Evolutionary conservation across 1,140 invertebrate species (phyloP).

Genomic region (Condylostylus longicornis): DNA sequence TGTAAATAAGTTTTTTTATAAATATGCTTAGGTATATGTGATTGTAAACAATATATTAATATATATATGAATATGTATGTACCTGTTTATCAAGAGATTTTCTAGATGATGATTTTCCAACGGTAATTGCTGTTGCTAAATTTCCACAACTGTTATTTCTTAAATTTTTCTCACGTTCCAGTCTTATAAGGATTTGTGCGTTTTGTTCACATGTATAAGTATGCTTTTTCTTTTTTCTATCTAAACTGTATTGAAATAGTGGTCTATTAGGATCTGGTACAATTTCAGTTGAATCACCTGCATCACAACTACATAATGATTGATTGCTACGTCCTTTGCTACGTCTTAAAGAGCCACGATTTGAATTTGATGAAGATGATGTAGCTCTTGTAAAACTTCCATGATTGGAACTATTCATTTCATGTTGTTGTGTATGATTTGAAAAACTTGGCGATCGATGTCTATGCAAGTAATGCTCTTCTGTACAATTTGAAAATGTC

Average conservation of each 20-base stretch:
- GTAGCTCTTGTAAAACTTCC: no score
- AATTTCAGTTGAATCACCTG: constrained; percentile 23
- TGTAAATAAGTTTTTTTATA: no score
- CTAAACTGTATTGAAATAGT: constrained; percentile 27
- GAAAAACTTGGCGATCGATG: no score
- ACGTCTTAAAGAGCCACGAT: constrained; percentile 27
- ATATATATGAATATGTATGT: no score
- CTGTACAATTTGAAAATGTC: constrained; percentile 1
- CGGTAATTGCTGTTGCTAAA: constrained; percentile 2
- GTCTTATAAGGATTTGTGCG: constrained; percentile 30
- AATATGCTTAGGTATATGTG: no score
- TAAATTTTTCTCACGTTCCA: constrained; percentile 29
- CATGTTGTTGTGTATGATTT: no score
- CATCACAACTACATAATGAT: constrained; percentile 28
- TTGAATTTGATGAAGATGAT: constrained; percentile 1
- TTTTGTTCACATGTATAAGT: constrained; percentile 31
- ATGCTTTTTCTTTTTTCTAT: constrained; percentile 26
- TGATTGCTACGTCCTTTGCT: constrained; percentile 29
- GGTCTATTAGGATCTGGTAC: constrained; percentile 25
- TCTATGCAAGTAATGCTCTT: no score
- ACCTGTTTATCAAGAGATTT: no score
- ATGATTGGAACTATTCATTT: no score
- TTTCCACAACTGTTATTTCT: not conserved
- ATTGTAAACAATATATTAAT: no score
- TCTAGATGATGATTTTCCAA: not conserved